Conservation (phyloP, 2,888 invertebrate genomes). For the Caenorhabditis afra region DNA sequence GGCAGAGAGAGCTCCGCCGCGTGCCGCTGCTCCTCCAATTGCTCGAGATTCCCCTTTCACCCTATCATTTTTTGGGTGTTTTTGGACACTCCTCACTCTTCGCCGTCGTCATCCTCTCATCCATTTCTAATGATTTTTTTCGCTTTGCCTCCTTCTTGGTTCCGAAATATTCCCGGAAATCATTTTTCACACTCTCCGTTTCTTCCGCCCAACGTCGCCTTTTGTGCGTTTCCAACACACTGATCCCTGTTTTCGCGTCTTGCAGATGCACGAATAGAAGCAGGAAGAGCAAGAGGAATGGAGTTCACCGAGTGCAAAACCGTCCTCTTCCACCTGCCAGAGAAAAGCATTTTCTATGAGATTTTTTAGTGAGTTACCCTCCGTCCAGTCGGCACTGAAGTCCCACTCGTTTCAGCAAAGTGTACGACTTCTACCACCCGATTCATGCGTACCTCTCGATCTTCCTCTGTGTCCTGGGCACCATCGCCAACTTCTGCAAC, state of each 20-base stretch:
- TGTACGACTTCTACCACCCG: slow-evolving; percentile 71
- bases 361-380: slow-evolving; percentile 51
- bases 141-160: slow-evolving; percentile 35
- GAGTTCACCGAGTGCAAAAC: slow-evolving; percentile 71
- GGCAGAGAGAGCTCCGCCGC: slow-evolving; percentile 4
- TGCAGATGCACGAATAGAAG: slow-evolving; percentile 46
- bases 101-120: slow-evolving; percentile 24
- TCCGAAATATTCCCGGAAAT: slow-evolving; percentile 23
- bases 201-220: background rate
- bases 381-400: background rate
- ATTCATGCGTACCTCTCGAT: slow-evolving; percentile 79
- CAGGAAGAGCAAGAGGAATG: slow-evolving; percentile 18
- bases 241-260: slow-evolving; percentile 23
- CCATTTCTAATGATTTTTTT: slow-evolving; percentile 44
- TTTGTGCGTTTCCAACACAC: background rate
- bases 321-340: slow-evolving; percentile 76
- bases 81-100: background rate
- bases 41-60: slow-evolving; percentile 10
- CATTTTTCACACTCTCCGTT: slow-evolving; percentile 23
- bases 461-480: slow-evolving; percentile 76
- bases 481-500: slow-evolving; percentile 79
- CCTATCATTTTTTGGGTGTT: slow-evolving; percentile 28
- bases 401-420: slow-evolving; percentile 51
- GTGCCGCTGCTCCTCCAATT: background rate
- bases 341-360: slow-evolving; percentile 73